Evolutionary conservation across 2,113 vertebrate species (phyloP), one percentile per base, ranked within the genome.

Genomic region (Epinephelus fuscoguttatus): DNA sequence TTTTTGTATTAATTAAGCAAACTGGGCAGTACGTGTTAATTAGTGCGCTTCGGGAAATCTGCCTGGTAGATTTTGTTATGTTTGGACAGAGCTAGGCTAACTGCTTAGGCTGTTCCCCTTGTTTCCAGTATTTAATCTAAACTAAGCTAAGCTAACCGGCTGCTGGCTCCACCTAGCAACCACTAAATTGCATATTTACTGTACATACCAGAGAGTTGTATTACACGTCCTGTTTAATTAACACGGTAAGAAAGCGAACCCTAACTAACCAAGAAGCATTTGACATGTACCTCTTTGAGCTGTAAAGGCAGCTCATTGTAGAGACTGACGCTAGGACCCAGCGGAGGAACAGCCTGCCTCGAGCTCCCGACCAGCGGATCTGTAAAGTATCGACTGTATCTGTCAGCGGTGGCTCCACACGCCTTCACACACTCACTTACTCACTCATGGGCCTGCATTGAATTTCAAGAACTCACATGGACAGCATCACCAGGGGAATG

Each of bases 311-410:
- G 0, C 0, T 13, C 6, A 0, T 0, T 6, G 13, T 0, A 0
- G 12, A 0, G 0, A 25, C 71, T 1, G 86, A 3, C 86, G 37
- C 62, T 96, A 94, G 94, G 95, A 96, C 95, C 95, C 94, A 84
- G 94, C 73, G n/a, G 83, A 78, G 55, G 42, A 37, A 18, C 4
- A 2, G 4, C 18, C 47, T 55, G 59, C 18, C 75, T 53, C 52
- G 21, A 18, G 55, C 52, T 84, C 76, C 69, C 6, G 3, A 17
- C 72, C 70, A 69, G 75, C 50, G 27, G 56, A 37, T 61, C 60
- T 80, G 79, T 45, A 40, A 30, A 74, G 85, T 15, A 49, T 63
- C 27, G 17, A 62, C 70, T 25, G 57, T 19, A 14, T 82, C 68
- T 91, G 92, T 90, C 85, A 84, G 82, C 67, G 23, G 75, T 2